Base-by-base conservation (phyloP, 2,888 invertebrate genomes). In the Salpingus planirostris region DNA sequence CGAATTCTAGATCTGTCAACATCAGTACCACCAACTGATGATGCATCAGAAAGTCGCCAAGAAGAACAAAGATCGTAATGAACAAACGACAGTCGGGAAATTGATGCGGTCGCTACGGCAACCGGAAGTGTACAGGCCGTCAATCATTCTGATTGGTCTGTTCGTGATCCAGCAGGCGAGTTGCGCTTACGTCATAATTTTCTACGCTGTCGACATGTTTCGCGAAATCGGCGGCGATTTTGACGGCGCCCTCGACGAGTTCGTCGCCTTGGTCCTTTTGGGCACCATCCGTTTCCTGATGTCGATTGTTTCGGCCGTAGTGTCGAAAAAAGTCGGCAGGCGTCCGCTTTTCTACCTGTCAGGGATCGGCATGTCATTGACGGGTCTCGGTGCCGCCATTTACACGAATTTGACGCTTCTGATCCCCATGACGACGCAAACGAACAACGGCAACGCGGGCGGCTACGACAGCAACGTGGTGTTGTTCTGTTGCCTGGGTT, bases 141-240 rank as follows among this genome's bases (percentile, higher is more conserved):
- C 70, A 1, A 24, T 64, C 2, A 61, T 74, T 11, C 56, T 75
- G 1, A 36, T 67, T 1, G 21, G 63, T 2, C 41, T 74, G 13
- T 68, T 74, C 42, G 21, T 70, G 3, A 59, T 73, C 13, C 76
- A 76, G 56, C 76, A 76, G 54, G 44, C 71, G 1, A 69, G 73
- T 2, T 73, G 74, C 3, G 65, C 66, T 1, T 76, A 75, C 47
- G 70, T 70, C 1, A 64, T 74, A 1, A 70, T 75, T 31, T 73
- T 75, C 50, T 75, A 75, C 44, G 71, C 73, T 0, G 65, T 72
- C 3, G 68, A 70, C 13, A 52, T 74, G 11, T 71, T 74, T 42
- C 52, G 62, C 15, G 55, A 66, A 39, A 58, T 73, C 15, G 68
- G 68, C 2, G 67, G 66, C 0, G 47, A 59, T 23, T 67, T 67